These are phyloP conservation scores for Notodonta dromedarius DNA, from an alignment of 2,888 invertebrate species.

Conservation along the genomic window DNA sequence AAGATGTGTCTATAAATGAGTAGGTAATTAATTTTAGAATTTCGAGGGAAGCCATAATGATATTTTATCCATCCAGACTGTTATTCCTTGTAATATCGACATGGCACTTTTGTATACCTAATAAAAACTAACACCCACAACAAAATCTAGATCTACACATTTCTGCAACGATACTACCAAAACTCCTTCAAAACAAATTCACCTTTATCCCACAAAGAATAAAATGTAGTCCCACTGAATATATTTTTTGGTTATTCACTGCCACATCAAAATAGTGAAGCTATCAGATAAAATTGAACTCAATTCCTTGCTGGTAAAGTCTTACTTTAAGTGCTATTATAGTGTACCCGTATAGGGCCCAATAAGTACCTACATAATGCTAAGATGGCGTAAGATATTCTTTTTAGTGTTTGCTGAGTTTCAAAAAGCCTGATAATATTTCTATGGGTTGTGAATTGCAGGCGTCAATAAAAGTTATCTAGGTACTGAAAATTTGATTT, in stretches of 20 bases:
- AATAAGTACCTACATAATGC: slow-evolving; percentile 34
- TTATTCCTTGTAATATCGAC: slow-evolving; percentile 30
- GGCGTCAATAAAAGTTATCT: slow-evolving; percentile 29
- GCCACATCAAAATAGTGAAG: slow-evolving; percentile 30
- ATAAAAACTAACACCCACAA: slow-evolving; percentile 35
- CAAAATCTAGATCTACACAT: slow-evolving; percentile 30
- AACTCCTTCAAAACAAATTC: slow-evolving; percentile 18
- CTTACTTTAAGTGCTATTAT: slow-evolving; percentile 29
- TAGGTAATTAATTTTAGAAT: no score
- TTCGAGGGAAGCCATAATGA: no score
- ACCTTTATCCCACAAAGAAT: slow-evolving; percentile 23
- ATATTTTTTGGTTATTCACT: slow-evolving; percentile 30
- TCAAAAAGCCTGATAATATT: slow-evolving; percentile 48
- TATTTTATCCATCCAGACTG: neutral
- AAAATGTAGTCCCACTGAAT: slow-evolving; percentile 27
- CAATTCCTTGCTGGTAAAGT: slow-evolving; percentile 27
- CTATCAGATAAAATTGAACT: slow-evolving; percentile 33
- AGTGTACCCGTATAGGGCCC: slow-evolving; percentile 26
- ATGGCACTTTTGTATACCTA: slow-evolving; percentile 16
- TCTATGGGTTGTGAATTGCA: slow-evolving; percentile 38
- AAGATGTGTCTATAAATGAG: no score
- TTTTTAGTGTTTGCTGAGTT: slow-evolving; percentile 46
- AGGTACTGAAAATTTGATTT: slow-evolving; percentile 22
- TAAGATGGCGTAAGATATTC: slow-evolving; percentile 38
- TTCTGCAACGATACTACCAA: slow-evolving; percentile 17